Base-by-base conservation (phyloP, 1,140 invertebrate species). In the Coenobita brevimanus region DNA sequence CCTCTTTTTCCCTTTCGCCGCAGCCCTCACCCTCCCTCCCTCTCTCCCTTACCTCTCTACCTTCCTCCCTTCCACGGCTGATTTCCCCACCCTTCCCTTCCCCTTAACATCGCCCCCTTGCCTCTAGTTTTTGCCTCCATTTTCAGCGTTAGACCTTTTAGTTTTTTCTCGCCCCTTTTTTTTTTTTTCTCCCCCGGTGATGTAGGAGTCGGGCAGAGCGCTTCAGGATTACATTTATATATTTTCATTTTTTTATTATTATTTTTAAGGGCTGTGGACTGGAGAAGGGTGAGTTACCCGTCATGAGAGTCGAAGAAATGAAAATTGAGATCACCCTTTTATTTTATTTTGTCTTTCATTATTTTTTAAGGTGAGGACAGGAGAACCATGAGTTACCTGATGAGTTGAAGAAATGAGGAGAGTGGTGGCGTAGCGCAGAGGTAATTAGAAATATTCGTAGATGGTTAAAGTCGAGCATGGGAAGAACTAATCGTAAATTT, bases 171-270 rank as follows among this genome's bases (percentile, higher is more conserved):
- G 10, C 41, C 67, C 41, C n/a, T 46, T 38, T n/a, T 38, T 33
- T 30, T 69, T 17, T 27, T 10, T 30, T 30, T 10, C 64, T 30
- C 10, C 27, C 64, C 13, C 27, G n/a, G 64, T 85, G 83, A 85
- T 85, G 83, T 85, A 85, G 83, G 83, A 85, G 83, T 85, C 73
- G 73, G 38, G 78, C 83, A 85, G 83, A 85, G 64, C 83, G 75
- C 71, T 75, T 60, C 43, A 57, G 83, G 73, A 76, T 76, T 85
- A 85, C 83, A 78, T n/a, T 84, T 73, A n/a, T n/a, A n/a, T n/a
- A n/a, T n/a, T n/a, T n/a, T 76, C 71, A 46, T 82, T 36, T 46
- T 6, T 36, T 30, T 30, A 21, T 46, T 33, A 54, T 36, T 17
- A 41, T 21, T 30, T 30, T 21, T 10, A 41, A 3, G 38, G 17